A percentile compares a stretch with the other conserved stretches of the same genome.
phyloP scores from a whole-genome alignment of 2,888 invertebrate species.

The Kuschelorhynchus macadamiae region DNA sequence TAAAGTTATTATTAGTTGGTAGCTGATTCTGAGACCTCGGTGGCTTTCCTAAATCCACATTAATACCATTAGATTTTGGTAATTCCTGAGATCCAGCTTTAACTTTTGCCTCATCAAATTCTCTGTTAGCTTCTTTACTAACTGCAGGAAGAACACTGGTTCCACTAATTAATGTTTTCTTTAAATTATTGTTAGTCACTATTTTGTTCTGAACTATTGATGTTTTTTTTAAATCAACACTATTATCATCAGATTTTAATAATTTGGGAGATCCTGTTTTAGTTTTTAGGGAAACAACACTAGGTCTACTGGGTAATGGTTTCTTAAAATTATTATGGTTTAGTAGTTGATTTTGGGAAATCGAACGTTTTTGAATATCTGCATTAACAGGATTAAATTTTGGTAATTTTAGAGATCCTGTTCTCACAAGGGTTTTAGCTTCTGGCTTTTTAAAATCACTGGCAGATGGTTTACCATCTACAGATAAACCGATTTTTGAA shows the following conservation, averaged over 20 bases:
- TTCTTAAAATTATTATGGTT: slow-evolving; percentile 10
- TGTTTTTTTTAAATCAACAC: too few species aligned
- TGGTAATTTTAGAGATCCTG: slow-evolving; percentile 31
- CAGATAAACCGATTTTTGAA: slow-evolving; percentile 11
- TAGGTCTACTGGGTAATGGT: not conserved
- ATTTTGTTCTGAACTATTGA: too few species aligned
- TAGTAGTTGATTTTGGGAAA: too few species aligned
- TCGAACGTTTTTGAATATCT: not conserved
- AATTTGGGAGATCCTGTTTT: too few species aligned
- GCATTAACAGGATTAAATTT: slow-evolving; percentile 21
- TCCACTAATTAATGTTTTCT: too few species aligned
- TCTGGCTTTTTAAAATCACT: slow-evolving; percentile 17
- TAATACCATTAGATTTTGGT: slow-evolving; percentile 21
- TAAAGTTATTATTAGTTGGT: slow-evolving; percentile 6
- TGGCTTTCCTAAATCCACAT: slow-evolving; percentile 6
- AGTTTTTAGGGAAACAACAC: too few species aligned
- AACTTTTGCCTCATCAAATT: slow-evolving; percentile 7
- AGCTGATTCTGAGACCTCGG: too few species aligned
- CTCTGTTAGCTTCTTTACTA: slow-evolving; percentile 15
- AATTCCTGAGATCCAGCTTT: slow-evolving; percentile 27
- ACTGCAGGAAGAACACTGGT: slow-evolving; percentile 11
- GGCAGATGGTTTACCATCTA: slow-evolving; percentile 19
- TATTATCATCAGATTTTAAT: too few species aligned
- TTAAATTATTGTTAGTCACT: too few species aligned
- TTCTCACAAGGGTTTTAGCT: slow-evolving; percentile 4